phyloP scores from a whole-genome alignment of 2,113 vertebrate species.

The Colinus virginianus region DNA sequence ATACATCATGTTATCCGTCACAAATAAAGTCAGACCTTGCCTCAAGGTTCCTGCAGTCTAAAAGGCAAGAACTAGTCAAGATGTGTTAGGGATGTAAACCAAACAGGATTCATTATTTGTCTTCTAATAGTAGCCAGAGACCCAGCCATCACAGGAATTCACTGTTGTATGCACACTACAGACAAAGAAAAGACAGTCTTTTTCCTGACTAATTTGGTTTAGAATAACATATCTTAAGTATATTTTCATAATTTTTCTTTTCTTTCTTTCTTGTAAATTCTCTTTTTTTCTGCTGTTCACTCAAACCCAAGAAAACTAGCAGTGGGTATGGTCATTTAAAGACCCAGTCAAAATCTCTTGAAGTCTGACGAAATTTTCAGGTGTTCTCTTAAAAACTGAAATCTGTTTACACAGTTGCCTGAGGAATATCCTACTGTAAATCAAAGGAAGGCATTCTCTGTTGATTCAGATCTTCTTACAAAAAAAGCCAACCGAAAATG shows the following conservation, averaged over 20 bases:
- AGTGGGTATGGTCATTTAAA: background rate
- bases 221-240: background rate
- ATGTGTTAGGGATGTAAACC: background rate
- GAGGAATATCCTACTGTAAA: slow-evolving; percentile 11
- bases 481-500: slow-evolving; percentile 37
- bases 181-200: background rate
- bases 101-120: background rate
- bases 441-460: background rate
- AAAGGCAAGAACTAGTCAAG: background rate
- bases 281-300: background rate
- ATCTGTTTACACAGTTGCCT: background rate
- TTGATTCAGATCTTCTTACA: slow-evolving; percentile 20
- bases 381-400: background rate
- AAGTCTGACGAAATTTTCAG: slow-evolving; percentile 3
- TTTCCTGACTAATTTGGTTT: background rate
- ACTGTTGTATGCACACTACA: background rate
- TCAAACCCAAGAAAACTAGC: background rate
- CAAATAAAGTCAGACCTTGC: slow-evolving; percentile 32
- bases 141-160: background rate
- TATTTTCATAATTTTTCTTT: background rate
- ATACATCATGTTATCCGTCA: background rate
- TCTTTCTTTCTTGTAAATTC: background rate
- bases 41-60: background rate
- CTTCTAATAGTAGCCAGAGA: background rate
- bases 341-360: background rate